Evolutionary conservation across 2,888 invertebrate genomes (phyloP), one percentile per base, ranked within the genome.

Genomic region (Nebria salina): DNA sequence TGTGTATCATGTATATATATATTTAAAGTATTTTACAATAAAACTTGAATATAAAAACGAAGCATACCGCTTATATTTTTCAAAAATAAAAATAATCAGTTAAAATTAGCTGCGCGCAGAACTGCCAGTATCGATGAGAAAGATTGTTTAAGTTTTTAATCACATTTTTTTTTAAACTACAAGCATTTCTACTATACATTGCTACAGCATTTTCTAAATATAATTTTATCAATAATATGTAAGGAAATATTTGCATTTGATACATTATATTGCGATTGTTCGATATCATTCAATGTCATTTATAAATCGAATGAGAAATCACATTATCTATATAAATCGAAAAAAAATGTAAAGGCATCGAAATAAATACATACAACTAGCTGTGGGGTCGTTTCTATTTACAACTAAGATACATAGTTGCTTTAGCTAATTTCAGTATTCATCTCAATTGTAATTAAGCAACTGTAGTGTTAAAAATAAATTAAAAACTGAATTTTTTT

Each of bases 41-140:
- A 80, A 80, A 80, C 73, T 72, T 80, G n/a, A 75, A 80, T 80
- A 80, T 75, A 80, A 80, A 75, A 75, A 80, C 74, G 75, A 80
- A 80, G 80, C 80, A 80, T 80, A 41, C 65, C 54, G 72, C 54
- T 54, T 54, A 54, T 54, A 54, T 54, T 54, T 54, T 54, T 54
- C 54, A 7, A 54, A 34, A 72, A 79, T 68, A 75, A 73, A 74
- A 74, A 72, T 42, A 73, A 42, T 79, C 42, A 73, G 68, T 42
- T 73, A 74, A 74, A 74, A 79, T 54, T 66, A 79, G 72, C 73
- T 79, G 79, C 74, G 79, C 73, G 79, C 74, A 79, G 79, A 79
- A 79, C 73, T 79, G 79, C 74, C 79, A 74, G 74, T 79, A 79
- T 79, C 54, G 75, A 79, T 72, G 79, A 66, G 75, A 79, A 79